Base-by-base conservation (phyloP, 1,140 invertebrate genomes). In the Drosophila littoralis region DNA sequence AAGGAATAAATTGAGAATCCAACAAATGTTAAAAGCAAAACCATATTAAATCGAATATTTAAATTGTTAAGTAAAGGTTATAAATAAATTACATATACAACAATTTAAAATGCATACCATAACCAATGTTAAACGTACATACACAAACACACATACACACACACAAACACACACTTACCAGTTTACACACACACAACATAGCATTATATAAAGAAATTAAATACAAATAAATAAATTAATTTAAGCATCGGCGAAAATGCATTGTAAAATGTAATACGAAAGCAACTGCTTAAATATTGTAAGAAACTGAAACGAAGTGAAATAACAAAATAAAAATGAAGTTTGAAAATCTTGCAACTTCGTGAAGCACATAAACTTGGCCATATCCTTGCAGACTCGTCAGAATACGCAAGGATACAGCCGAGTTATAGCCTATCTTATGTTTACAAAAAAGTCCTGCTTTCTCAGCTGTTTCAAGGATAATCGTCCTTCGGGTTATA, bases 41-140 rank as follows among this genome's bases (percentile, higher is more conserved):
- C 22, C n/a, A 63, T 28, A 28, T 28, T 28, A 58, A 73, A 46
- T 67, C 70, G 50, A 50, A 68, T 81, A 75, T 67, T 38, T 73
- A 69, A 68, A 71, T 60, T 73, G 84, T 90, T 89, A 89, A 89
- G 84, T 55, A 55, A 82, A 71, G 66, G 50, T 61, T 76, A 81
- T 54, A 79, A 64, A 64, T 35, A 59, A 40, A 52, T 60, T 57
- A 77, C 15, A 66, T 73, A 66, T 45, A 69, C 38, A 46, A 61
- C 70, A 54, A 69, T 60, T 58, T 51, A 74, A 74, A 54, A 48
- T 66, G 55, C 64, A 80, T 65, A 75, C 72, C 51, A 60, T 89
- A 89, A 84, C 76, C 76, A 73, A 83, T 84, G 75, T 83, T 74
- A 70, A 77, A 75, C 69, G 65, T 63, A 88, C 57, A 66, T 42